Base-by-base conservation (phyloP, 1,140 invertebrate species). In the Bombus superbus region DNA sequence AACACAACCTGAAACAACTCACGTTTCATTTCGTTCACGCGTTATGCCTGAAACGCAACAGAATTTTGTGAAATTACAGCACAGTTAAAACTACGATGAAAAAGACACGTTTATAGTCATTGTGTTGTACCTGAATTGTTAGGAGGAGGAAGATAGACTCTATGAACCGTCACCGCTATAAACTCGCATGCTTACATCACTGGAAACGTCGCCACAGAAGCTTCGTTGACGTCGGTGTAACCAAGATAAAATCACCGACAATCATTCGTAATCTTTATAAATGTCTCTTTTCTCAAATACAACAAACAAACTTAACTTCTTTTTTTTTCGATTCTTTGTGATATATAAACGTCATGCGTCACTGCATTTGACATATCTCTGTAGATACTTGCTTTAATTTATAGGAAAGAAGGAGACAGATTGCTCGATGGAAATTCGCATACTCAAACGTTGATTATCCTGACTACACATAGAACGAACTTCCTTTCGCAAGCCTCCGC, bases 151-250 rank as follows among this genome's bases (percentile, higher is more conserved):
- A 83, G 82, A 88, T 47, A 78, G 68, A 89, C 47, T 83, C 83
- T 81, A 83, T 69, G 85, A 86, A 87, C 83, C 77, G 91, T 93
- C 92, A 93, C 89, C 87, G 91, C 92, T 93, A 92, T 93, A 92
- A 92, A 93, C 91, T 85, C 88, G 76, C 75, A 84, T 91, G 90
- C 91, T 93, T 92, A 92, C 90, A 92, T 93, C 92, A 93, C 76
- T 92, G 38, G 47, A 44, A 81, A 75, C 84, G 66, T 77, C 73
- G 78, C 76, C 73, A 72, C 86, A 72, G 68, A 59, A 79, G 68
- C 72, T 88, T 89, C 73, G 85, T 86, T 66, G 64, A 42, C 38
- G 62, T 80, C 32, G 64, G 35, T 72, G 35, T 44, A 40, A n/a
- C 15, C 42, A 35, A 32, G 18, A 68, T 79, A 75, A 86, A 74